These are phyloP conservation scores for Aspidiotus destructor DNA, from an alignment of 2,888 invertebrate genomes.

Conservation along the genomic window DNA sequence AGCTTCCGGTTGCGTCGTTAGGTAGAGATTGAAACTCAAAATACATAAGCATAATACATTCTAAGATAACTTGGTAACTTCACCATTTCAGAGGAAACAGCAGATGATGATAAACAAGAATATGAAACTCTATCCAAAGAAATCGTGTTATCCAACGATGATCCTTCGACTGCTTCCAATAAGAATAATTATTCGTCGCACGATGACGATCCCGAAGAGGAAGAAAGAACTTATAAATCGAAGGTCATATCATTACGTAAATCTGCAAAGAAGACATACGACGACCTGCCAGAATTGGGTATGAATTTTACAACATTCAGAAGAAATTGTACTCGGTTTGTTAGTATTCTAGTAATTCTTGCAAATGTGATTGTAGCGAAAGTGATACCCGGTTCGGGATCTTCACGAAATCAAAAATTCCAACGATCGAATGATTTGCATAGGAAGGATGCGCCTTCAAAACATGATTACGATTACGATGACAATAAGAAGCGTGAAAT, in stretches of 20 bases:
- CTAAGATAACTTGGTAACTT: no score
- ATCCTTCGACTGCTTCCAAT: no score
- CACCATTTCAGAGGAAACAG: no score
- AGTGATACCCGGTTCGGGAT: slow-evolving; percentile 10
- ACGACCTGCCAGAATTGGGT: slow-evolving; percentile 22
- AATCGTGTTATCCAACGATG: no score
- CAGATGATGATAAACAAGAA: no score
- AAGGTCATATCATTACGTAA: slow-evolving; percentile 20
- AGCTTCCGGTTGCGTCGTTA: no score
- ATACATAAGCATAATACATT: no score
- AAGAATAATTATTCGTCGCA: background rate
- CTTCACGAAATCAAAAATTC: slow-evolving; percentile 3
- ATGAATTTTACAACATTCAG: background rate
- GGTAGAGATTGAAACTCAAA: no score
- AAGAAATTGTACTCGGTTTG: background rate
- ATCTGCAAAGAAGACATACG: slow-evolving; percentile 13
- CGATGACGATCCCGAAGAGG: background rate
- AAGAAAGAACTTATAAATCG: slow-evolving; percentile 5
- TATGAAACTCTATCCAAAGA: no score
- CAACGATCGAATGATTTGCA: background rate
- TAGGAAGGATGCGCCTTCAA: background rate
- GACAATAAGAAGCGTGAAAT: background rate
- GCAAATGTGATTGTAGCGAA: slow-evolving; percentile 7
- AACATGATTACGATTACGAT: slow-evolving; percentile 7
- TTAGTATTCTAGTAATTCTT: background rate